These are phyloP conservation scores for Trichopria drosophilae DNA, from an alignment of 2,888 invertebrate species.

Conservation along the genomic window DNA sequence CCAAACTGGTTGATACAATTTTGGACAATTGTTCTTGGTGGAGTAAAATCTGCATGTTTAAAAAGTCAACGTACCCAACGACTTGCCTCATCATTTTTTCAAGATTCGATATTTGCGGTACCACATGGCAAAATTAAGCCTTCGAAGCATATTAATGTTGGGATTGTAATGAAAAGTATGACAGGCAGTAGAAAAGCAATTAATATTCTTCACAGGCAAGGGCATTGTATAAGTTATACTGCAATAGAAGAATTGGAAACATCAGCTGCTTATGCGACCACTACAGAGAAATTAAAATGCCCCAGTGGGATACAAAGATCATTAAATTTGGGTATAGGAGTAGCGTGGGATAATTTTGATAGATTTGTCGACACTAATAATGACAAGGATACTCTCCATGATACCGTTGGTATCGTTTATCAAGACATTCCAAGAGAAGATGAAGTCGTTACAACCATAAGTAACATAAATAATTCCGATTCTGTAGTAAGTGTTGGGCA, in stretches of 20 bases:
- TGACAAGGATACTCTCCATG: no score
- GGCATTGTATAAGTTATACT: constrained; percentile 41
- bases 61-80: no score
- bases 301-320: constrained; percentile 12
- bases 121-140: constrained; percentile 38
- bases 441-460: no score
- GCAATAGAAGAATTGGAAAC: constrained; percentile 43
- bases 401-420: no score
- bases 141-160: constrained; percentile 41
- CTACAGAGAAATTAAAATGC: constrained; percentile 13
- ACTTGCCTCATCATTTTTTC: constrained; percentile 19
- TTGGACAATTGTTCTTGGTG: constrained; percentile 18
- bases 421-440: no score
- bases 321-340: constrained; percentile 15
- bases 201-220: constrained; percentile 39
- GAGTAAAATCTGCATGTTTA: not conserved
- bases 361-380: no score
- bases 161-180: constrained; percentile 41
- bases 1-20: constrained; percentile 20
- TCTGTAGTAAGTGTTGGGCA: no score
- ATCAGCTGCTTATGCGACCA: constrained; percentile 36
- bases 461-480: no score
- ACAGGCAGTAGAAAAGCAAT: constrained; percentile 40
- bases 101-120: constrained; percentile 35
- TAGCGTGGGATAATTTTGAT: constrained; percentile 26